Conservation (phyloP, 1,140 invertebrate species). For the Drosophila kepulauana region DNA sequence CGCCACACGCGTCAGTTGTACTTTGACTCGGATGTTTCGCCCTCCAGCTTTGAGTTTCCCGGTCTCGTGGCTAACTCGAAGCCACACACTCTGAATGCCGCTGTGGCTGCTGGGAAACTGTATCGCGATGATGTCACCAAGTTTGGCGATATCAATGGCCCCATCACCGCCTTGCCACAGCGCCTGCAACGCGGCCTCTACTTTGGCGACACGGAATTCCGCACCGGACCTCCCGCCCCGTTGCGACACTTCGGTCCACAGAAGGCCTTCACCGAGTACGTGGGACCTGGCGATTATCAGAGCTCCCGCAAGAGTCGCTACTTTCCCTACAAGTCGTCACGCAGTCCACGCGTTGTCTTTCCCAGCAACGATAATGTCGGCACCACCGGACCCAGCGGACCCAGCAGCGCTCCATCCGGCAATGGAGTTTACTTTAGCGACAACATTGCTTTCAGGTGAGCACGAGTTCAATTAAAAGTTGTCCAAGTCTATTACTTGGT, state of each 20-base stretch:
- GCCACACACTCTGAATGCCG: slow-evolving; percentile 69
- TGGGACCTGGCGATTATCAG: slow-evolving; percentile 66
- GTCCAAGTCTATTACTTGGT: neutral
- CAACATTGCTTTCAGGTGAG: slow-evolving; percentile 86
- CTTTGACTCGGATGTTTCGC: slow-evolving; percentile 64
- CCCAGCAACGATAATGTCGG: slow-evolving; percentile 86
- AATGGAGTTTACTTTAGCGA: slow-evolving; percentile 85
- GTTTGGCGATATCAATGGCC: slow-evolving; percentile 83
- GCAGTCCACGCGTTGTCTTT: slow-evolving; percentile 87
- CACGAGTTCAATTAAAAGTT: neutral
- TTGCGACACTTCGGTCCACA: slow-evolving; percentile 74
- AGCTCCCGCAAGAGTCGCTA: slow-evolving; percentile 78
- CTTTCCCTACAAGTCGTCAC: slow-evolving; percentile 83
- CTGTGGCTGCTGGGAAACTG: slow-evolving; percentile 58
- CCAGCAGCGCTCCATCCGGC: slow-evolving; percentile 68
- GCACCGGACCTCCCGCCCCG: slow-evolving; percentile 58
- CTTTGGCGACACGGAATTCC: slow-evolving; percentile 76
- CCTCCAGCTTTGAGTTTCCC: slow-evolving; percentile 75
- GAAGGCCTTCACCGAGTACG: slow-evolving; percentile 79
- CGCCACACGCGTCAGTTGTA: slow-evolving; percentile 74
- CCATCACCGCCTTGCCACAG: slow-evolving; percentile 78
- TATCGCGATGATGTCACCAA: slow-evolving; percentile 84
- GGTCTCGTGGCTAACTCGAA: slow-evolving; percentile 74
- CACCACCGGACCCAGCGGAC: slow-evolving; percentile 77
- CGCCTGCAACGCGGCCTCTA: slow-evolving; percentile 70